Conservation (phyloP, 2,888 invertebrate species). For the Rhogogaster chlorosoma region DNA sequence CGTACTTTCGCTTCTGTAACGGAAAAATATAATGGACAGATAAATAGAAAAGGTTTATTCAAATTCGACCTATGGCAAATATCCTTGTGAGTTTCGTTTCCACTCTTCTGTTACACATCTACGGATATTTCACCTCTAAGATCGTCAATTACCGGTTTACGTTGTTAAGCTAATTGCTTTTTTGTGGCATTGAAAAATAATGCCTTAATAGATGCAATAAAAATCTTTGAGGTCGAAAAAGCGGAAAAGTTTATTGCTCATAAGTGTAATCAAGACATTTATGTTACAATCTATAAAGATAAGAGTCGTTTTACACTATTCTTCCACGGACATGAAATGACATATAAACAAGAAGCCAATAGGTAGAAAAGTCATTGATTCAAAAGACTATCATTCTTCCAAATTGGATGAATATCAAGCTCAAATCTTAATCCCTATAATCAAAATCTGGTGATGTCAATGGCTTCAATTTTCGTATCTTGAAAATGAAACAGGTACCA, state of each 20-base stretch:
- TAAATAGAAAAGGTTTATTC: not conserved
- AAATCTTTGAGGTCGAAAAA: not conserved
- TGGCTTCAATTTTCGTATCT: not conserved
- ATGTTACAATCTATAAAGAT: not conserved
- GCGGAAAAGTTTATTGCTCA: not conserved
- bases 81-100: not conserved
- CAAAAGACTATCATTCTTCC: not conserved
- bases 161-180: not conserved
- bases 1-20: slow-evolving; percentile 52
- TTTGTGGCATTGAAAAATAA: not conserved
- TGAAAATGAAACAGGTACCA: not conserved
- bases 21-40: not conserved
- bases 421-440: not conserved
- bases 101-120: not conserved
- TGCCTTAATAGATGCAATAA: not conserved
- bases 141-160: not conserved
- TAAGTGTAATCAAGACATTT: not conserved
- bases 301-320: not conserved
- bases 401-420: not conserved
- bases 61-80: not conserved
- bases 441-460: not conserved
- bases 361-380: not conserved
- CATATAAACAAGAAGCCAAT: not conserved
- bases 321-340: not conserved
- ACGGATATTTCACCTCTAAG: not conserved